A percentile compares a stretch with the other conserved stretches of the same genome.
phyloP scores from a whole-genome alignment of 2,888 invertebrate genomes.

The Lochmaea capreae region DNA sequence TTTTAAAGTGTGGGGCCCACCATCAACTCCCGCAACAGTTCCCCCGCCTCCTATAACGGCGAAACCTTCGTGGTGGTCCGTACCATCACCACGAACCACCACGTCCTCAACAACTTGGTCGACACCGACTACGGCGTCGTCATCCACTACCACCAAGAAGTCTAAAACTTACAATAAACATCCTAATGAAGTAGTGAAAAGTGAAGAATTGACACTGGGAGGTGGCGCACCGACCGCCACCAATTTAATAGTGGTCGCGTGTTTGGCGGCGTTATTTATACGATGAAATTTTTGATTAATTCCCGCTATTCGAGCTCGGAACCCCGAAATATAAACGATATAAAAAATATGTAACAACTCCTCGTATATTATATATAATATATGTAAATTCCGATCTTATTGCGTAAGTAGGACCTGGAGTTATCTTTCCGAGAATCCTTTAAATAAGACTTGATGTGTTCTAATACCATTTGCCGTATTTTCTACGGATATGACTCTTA shows the following conservation, averaged over 20 bases:
- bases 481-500: slow-evolving; percentile 50
- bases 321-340: slow-evolving; percentile 9
- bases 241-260: slow-evolving; percentile 53
- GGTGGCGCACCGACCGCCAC: slow-evolving; percentile 56
- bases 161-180: slow-evolving; percentile 78
- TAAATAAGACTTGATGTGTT: slow-evolving; percentile 45
- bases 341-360: slow-evolving; percentile 7
- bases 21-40: slow-evolving; percentile 69
- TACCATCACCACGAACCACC: slow-evolving; percentile 63
- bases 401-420: background rate
- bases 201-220: slow-evolving; percentile 88
- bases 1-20: slow-evolving; percentile 71
- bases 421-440: slow-evolving; percentile 14
- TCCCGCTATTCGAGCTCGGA: slow-evolving; percentile 17
- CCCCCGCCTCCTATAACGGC: slow-evolving; percentile 58
- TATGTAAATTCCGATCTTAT: slow-evolving; percentile 7
- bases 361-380: slow-evolving; percentile 16
- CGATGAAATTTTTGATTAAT: slow-evolving; percentile 54
- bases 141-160: slow-evolving; percentile 77
- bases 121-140: slow-evolving; percentile 62
- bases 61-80: slow-evolving; percentile 62
- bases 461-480: slow-evolving; percentile 37
- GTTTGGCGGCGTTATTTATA: slow-evolving; percentile 56
- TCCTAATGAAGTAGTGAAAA: slow-evolving; percentile 93
- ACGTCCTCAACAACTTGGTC: slow-evolving; percentile 60